A percentile compares a stretch with the other conserved stretches of the same genome.
Evolutionary conservation across 1,140 invertebrate species (phyloP).

Genomic region (Listronotus bonariensis): DNA sequence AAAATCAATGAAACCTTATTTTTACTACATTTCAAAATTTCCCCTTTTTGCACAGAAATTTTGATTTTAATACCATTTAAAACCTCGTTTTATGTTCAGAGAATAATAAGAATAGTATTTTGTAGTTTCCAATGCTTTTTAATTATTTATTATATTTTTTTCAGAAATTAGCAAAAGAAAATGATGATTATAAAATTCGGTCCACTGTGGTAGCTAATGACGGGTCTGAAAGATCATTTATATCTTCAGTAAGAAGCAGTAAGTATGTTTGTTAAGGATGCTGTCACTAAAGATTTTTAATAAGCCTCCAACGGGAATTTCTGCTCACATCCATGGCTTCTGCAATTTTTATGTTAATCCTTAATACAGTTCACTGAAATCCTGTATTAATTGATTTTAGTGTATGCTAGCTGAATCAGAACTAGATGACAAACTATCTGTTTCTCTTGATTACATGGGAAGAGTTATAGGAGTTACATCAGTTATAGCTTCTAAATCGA

Average conservation of each 20-base stretch:
- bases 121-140: no score
- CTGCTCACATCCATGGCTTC: not conserved
- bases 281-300: no score
- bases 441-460: constrained; percentile 73
- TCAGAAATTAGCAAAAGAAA: constrained; percentile 67
- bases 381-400: constrained; percentile 52
- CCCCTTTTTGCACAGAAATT: no score
- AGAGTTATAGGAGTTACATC: constrained; percentile 70
- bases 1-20: no score
- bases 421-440: constrained; percentile 71
- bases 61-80: no score
- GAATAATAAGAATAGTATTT: no score
- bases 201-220: constrained; percentile 69
- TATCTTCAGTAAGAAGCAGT: constrained; percentile 82
- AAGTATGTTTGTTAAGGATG: constrained; percentile 58
- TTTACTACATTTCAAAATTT: no score
- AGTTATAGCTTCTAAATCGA: constrained; percentile 60
- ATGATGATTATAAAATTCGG: constrained; percentile 79
- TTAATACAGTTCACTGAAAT: not conserved
- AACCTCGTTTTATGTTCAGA: no score
- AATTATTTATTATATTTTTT: constrained; percentile 46
- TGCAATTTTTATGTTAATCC: not conserved
- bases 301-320: no score
- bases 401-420: constrained; percentile 67
- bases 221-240: constrained; percentile 68